These are phyloP conservation scores for Ceryle rudis DNA, from an alignment of 2,797 vertebrate genomes.

Conservation along the genomic window DNA sequence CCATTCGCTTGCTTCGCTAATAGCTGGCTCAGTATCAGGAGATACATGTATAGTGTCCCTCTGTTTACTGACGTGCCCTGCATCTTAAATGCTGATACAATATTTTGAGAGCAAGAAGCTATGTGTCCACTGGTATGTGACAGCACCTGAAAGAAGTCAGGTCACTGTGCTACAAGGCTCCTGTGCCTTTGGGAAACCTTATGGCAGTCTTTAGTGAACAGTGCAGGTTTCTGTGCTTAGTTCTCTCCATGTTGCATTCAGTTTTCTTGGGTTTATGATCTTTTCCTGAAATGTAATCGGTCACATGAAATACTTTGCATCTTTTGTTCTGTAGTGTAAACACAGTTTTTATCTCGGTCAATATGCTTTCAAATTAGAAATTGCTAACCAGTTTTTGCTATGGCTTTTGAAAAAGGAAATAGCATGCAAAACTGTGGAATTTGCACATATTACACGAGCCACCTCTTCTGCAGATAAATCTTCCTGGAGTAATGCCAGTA, in stretches of 20 bases:
- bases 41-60: neutral
- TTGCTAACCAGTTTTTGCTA: neutral
- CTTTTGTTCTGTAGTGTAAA: neutral
- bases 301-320: neutral
- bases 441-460: neutral
- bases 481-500: neutral
- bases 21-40: neutral
- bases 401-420: neutral
- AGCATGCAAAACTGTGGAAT: neutral
- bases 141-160: neutral
- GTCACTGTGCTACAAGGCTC: fast-evolving
- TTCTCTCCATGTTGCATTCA: neutral
- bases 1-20: neutral
- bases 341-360: neutral
- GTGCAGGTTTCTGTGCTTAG: neutral
- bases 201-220: neutral
- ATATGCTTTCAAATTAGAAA: neutral
- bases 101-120: neutral
- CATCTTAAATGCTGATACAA: neutral
- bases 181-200: neutral
- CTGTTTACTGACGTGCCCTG: neutral
- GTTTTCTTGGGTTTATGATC: neutral
- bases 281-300: neutral
- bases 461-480: neutral
- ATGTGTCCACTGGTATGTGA: neutral